phyloP scores from a whole-genome alignment of 2,797 vertebrate genomes.

The Tangara arthus region DNA sequence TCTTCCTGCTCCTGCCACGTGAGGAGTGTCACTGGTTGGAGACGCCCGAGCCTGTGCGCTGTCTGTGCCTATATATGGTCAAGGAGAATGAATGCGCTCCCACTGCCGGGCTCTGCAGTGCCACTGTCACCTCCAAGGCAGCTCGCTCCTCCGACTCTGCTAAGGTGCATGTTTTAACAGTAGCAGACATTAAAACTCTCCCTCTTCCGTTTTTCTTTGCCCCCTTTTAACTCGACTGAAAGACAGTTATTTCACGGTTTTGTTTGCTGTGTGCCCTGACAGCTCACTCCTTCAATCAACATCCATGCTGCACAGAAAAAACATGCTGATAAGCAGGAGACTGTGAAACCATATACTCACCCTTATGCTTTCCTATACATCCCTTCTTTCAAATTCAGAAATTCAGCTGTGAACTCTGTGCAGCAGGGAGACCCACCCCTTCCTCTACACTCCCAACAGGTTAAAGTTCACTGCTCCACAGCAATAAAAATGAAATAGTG shows the following conservation, averaged over 20 bases:
- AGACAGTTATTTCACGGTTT: not conserved
- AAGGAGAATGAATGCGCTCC: slow-evolving; percentile 67
- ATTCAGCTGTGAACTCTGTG: not conserved
- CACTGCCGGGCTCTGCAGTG: not conserved
- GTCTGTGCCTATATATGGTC: slow-evolving; percentile 81
- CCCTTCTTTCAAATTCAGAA: not conserved
- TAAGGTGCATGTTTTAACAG: not conserved
- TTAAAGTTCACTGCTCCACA: not conserved
- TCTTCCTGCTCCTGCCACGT: slow-evolving; percentile 78
- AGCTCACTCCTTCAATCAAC: not conserved
- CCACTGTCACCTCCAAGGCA: not conserved
- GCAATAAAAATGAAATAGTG: not conserved
- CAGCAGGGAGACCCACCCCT: not conserved
- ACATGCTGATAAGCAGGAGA: not conserved
- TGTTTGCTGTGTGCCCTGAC: not conserved
- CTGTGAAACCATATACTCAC: not conserved
- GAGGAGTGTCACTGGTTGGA: slow-evolving; percentile 10
- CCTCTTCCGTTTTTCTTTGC: not conserved
- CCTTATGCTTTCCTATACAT: not conserved
- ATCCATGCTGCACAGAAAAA: not conserved
- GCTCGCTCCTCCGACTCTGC: not conserved
- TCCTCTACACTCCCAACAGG: not conserved
- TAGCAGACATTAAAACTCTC: not conserved
- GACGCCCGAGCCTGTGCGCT: slow-evolving; percentile 17
- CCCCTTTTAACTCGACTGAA: not conserved